Evolutionary conservation across 2,797 vertebrate genomes (phyloP), one percentile per base, ranked within the genome.

Genomic region (Enteromius paludinosus): DNA sequence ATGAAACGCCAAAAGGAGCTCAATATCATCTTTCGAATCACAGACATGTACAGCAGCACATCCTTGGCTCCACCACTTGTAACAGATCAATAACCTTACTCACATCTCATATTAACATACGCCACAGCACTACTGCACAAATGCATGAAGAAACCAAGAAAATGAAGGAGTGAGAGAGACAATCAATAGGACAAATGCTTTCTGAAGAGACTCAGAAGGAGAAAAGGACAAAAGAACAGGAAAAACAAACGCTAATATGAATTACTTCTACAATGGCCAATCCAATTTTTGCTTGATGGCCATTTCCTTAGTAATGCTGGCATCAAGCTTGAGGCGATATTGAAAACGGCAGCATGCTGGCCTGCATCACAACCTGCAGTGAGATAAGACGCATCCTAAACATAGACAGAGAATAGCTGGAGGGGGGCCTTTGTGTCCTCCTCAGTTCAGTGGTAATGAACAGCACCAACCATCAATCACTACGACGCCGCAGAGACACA

Each of bases 391-490:
- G 1, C 62, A 69, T 54, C 49, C 45, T 70, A 41, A 77, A 61
- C 64, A 47, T 3, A 70, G 4, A 52, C 28, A 28, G 76, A 83
- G 30, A 49, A 47, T 70, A 35, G 81, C 78, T 35, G 18, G 25
- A 77, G 78, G 73, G 23, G 59, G 73, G 28, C 70, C 56, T 73
- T 65, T 78, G 82, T 71, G 74, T 77, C 66, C 47, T 78, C 35
- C 47, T 45, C 85, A 69, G 68, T 84, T 83, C 28, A 77, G 68
- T 81, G 73, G 65, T 77, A 82, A 56, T 71, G 79, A 83, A 70
- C 79, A 81, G 70, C 72, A 64, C 23, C 18, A 64, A 72, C 65
- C 73, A 85, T 85, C 45, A 49, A 85, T 85, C 79, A 81, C 72
- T n/a, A 62, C 6, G 30, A 76, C 62, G 59, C 41, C 12, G 25